Base-by-base conservation (phyloP, 2,113 vertebrate species). In the Sinocyclocheilus anophthalmus region DNA sequence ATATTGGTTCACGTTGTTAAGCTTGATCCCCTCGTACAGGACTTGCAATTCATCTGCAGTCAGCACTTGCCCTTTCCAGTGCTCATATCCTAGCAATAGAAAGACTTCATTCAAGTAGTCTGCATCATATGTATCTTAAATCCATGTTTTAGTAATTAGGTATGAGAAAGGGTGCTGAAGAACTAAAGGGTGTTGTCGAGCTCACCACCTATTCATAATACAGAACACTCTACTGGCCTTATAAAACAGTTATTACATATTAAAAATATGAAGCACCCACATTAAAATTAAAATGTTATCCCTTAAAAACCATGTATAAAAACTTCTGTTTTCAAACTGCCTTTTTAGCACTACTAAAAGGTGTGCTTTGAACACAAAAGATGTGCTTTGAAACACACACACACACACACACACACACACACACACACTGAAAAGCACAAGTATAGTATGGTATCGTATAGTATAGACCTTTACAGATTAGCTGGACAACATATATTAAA, bases 1-100 rank as follows among this genome's bases (percentile, higher is more conserved):
- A 24, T 99, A 99, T 3, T 88, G 95, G 88, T 96, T 98, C 57
- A 98, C 96, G 0, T 92, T 75, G 89, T 99, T 99, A 85, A 98
- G 95, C 89, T 95, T 96, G 55, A 99, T 96, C 3, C 98, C 98
- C 9, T 97, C 96, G 0, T 99, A 99, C 0, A 99, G 93, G 69
- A 96, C 96, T 1, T 97, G 96, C 11, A 99, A 96, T 85, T 99
- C 98, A 24, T 95, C 93, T 0, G 98, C 96, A 26, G 95, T 98
- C 91, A 99, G 93, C 18, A 99, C 96, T 78, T 99, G 98, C 0
- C 98, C 98, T 89, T 97, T 99, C 98, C 98, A 99, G 90, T 99
- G 96, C 2, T 93, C 67, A 26, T 99, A 99, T 76, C 98, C 98
- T 99, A 86, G 59, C 80, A 81, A 30, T 84, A 16, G 7, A 76